A percentile compares a stretch with the other conserved stretches of the same genome.
Conservation (phyloP, 2,888 invertebrate species). For the Podabrus alpinus region DNA sequence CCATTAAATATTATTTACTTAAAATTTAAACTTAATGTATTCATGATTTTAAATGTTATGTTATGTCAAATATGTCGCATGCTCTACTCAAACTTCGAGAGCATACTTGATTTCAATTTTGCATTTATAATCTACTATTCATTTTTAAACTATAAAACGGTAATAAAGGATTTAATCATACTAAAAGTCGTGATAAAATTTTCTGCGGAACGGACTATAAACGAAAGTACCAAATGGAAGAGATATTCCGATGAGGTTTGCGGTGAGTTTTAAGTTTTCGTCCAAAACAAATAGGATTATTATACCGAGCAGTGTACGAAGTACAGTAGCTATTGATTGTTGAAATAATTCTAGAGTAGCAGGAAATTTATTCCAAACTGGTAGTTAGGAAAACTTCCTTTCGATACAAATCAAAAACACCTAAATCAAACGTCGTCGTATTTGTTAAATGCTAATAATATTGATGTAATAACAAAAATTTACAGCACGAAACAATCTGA, state of each 20-base stretch:
- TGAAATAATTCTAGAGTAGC: neutral
- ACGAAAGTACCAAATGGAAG: too few species aligned
- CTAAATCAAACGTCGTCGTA: neutral
- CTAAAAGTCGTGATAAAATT: neutral
- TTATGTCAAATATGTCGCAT: neutral
- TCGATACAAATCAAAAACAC: neutral
- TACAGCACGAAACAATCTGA: neutral
- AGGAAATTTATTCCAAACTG: neutral
- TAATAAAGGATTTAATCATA: too few species aligned
- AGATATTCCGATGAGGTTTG: too few species aligned
- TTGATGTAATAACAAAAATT: neutral
- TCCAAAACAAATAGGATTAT: too few species aligned
- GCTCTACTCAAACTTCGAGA: neutral
- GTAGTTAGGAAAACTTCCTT: neutral
- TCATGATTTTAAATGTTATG: neutral
- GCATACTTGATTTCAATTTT: neutral
- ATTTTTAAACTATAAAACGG: too few species aligned
- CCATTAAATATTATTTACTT: constrained; percentile 9
- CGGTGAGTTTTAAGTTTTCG: too few species aligned
- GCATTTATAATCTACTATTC: too few species aligned
- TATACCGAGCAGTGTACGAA: too few species aligned
- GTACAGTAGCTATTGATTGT: too few species aligned
- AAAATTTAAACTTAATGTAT: neutral
- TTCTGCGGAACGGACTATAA: neutral
- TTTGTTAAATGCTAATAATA: neutral